Conservation (phyloP, 2,797 vertebrate genomes). For the Mionectes olivaceus region DNA sequence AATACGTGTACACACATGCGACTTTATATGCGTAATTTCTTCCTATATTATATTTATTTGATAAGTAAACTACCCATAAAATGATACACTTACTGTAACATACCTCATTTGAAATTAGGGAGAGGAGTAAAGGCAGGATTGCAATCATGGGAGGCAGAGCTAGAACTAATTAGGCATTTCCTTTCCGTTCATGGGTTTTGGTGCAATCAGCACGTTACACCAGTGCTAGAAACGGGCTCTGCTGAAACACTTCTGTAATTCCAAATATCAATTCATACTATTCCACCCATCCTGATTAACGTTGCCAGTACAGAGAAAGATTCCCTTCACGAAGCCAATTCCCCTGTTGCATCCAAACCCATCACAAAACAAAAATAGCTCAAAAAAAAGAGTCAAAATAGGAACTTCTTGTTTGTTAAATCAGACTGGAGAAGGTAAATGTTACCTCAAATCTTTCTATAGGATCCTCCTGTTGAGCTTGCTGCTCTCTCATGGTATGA, state of each 20-base stretch:
- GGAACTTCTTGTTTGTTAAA: not conserved
- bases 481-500: slow-evolving; percentile 94
- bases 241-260: not conserved
- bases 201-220: not conserved
- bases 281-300: not conserved
- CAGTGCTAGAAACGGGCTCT: not conserved
- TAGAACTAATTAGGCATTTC: not conserved
- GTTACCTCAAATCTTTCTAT: slow-evolving; percentile 95
- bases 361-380: not conserved
- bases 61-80: not conserved
- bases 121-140: not conserved
- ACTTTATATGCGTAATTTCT: not conserved
- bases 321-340: not conserved
- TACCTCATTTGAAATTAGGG: not conserved
- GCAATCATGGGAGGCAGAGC: not conserved
- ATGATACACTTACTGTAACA: not conserved
- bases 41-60: not conserved
- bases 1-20: fast-evolving
- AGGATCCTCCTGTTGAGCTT: slow-evolving; percentile 97
- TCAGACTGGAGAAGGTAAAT: not conserved
- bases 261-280: not conserved
- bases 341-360: not conserved
- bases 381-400: not conserved
- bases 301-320: fast-evolving
- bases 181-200: not conserved